Conservation (phyloP, 2,797 vertebrate species). For the Margarornis squamiger region DNA sequence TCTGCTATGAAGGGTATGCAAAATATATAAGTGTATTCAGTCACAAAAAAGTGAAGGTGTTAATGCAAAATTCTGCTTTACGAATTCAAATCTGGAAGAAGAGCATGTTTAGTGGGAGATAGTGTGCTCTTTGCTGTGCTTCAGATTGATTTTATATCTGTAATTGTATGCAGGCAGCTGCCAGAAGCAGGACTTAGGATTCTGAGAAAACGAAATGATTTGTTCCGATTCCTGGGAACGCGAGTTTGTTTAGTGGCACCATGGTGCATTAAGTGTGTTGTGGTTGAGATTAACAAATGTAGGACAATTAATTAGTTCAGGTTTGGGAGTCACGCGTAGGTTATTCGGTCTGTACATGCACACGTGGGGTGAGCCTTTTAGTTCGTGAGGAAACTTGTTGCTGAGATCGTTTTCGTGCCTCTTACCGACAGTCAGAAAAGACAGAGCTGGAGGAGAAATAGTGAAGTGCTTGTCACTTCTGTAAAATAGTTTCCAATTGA, state of each 20-base stretch:
- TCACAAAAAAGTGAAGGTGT: not conserved
- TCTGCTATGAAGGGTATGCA: not conserved
- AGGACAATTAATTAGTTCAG: conserved; percentile 35
- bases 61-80: not conserved
- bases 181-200: not conserved
- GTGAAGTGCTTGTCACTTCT: conserved; percentile 26
- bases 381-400: not conserved
- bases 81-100: not conserved
- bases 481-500: conserved; percentile 23
- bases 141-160: not conserved
- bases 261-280: not conserved
- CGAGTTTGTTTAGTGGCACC: not conserved
- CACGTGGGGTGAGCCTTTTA: not conserved
- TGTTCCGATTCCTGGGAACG: not conserved
- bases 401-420: not conserved
- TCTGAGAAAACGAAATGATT: not conserved
- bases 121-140: not conserved
- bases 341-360: not conserved
- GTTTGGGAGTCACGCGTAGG: not conserved
- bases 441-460: not conserved
- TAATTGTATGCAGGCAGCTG: not conserved
- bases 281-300: not conserved
- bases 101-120: not conserved
- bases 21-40: not conserved
- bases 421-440: not conserved